Evolutionary conservation across 2,113 vertebrate genomes (phyloP).

Genomic region (Lepidothrix coronata): DNA sequence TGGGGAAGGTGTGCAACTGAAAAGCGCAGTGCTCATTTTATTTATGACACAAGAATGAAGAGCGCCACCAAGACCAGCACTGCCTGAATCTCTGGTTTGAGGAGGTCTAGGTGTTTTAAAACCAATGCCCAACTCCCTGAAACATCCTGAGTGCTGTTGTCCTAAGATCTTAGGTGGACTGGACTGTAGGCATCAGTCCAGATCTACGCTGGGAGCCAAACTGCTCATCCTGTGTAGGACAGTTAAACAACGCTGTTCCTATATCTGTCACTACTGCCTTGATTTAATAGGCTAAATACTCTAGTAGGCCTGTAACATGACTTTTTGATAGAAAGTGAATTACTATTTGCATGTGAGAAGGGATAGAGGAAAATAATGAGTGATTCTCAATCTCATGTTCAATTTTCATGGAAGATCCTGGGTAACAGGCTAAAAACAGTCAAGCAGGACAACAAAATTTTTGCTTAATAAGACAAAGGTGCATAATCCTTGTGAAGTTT

Average conservation of each 20-base stretch:
- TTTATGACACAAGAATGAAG: neutral
- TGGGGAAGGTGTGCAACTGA: neutral
- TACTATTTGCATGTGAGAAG: neutral
- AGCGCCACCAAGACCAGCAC: neutral
- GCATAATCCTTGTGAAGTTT: constrained; percentile 47
- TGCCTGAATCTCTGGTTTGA: neutral
- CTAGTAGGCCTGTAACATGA: neutral
- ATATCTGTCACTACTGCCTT: neutral
- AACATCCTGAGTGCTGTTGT: neutral
- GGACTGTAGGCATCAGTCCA: neutral
- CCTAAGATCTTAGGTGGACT: neutral
- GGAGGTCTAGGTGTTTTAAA: neutral
- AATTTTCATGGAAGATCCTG: neutral
- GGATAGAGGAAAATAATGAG: neutral
- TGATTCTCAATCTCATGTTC: neutral
- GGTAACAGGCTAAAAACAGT: neutral
- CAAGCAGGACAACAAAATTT: neutral
- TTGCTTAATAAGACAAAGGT: constrained; percentile 5
- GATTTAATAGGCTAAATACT: neutral
- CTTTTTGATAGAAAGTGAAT: neutral
- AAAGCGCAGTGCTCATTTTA: neutral
- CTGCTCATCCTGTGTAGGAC: neutral
- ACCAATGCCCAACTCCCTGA: neutral
- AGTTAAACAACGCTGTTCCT: neutral
- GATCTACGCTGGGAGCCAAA: neutral